Evolutionary conservation across 2,888 invertebrate species (phyloP).

Genomic region (Tortricodes alternella): DNA sequence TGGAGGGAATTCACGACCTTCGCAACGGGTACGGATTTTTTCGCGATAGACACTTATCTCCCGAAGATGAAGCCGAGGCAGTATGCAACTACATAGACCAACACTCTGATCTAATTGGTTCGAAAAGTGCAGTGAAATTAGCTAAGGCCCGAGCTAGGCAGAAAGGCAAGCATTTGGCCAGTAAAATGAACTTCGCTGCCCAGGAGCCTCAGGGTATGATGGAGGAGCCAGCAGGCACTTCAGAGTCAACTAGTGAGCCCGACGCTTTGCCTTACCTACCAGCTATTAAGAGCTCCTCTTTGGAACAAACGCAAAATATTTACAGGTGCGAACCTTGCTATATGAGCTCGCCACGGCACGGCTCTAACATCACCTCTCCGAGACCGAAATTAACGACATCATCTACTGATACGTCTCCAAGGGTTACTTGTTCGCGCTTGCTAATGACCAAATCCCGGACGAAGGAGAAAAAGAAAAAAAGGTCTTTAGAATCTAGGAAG

Average conservation of each 20-base stretch:
- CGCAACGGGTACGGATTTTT: conserved; percentile 70
- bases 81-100: conserved; percentile 67
- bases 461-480: conserved; percentile 39
- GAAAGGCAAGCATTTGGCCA: conserved; percentile 49
- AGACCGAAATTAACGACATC: conserved; percentile 49
- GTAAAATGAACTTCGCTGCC: conserved; percentile 52
- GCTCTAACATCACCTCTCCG: conserved; percentile 49
- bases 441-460: conserved; percentile 48
- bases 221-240: conserved; percentile 38
- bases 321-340: conserved; percentile 60
- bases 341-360: conserved; percentile 59
- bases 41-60: conserved; percentile 63
- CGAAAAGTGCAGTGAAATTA: conserved; percentile 51
- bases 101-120: conserved; percentile 54
- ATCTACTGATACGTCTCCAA: conserved; percentile 55
- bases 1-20: conserved; percentile 67
- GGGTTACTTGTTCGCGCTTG: conserved; percentile 56
- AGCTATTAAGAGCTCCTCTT: conserved; percentile 44
- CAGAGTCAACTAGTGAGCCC: conserved; percentile 45
- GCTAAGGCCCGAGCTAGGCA: conserved; percentile 62
- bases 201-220: conserved; percentile 62
- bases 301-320: conserved; percentile 44
- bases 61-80: conserved; percentile 65
- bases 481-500: conserved; percentile 25
- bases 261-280: conserved; percentile 56